Evolutionary conservation across 1,140 invertebrate genomes (phyloP), one percentile per base, ranked within the genome.

Genomic region (Colletes gigas): DNA sequence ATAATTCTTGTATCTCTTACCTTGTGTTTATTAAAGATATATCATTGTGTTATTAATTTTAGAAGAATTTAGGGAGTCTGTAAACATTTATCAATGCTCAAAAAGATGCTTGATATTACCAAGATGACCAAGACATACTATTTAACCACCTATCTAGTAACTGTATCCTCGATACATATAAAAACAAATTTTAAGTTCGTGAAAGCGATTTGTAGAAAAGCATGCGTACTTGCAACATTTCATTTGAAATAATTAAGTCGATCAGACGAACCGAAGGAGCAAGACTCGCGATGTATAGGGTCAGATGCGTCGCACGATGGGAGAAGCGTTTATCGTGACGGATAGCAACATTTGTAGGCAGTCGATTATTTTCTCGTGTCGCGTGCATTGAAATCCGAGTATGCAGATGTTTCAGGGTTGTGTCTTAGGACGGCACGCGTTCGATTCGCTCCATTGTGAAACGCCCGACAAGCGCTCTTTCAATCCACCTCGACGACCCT

Each of bases 391-490:
- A 59, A 84, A 78, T 85, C 74, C 67, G 50, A n/a, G n/a, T 70
- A 55, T 84, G 75, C 54, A 71, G 73, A 81, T 59, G 83, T 81
- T 73, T 52, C 74, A 62, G 72, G 70, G 69, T 70, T 70, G 71
- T 82, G 83, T 73, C 83, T 69, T 55, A 66, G 79, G 65, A 71
- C 71, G 84, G 80, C 83, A 85, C 83, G 84, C 83, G 83, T 86
- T 86, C 83, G 84, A 85, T 85, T 62, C 83, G 74, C 83, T 86
- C 81, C 83, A 75, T 85, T 86, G 83, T 82, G 83, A 86, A 84
- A 78, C 83, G 67, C 41, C 60, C 84, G 67, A 78, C 83, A 68
- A 78, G 80, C 77, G 67, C 77, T 72, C 83, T 82, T 84, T 41
- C 73, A 78, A 85, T 85, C 75, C 70, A 76, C 83, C 83, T 85